phyloP scores from a whole-genome alignment of 1,140 invertebrate species.

The Solenopsis fugax region DNA sequence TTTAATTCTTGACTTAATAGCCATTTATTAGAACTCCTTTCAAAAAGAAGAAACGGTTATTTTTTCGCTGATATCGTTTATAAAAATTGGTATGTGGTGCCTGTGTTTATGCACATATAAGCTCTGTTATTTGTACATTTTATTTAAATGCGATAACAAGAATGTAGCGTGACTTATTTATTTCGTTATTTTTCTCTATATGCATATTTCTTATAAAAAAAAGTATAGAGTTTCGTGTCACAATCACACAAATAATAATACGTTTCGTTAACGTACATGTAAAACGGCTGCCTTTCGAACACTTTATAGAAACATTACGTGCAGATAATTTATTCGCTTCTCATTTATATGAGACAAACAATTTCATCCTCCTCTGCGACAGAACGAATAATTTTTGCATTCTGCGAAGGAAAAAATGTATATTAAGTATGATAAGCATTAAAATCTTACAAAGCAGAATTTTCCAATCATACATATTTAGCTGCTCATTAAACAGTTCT shows the following conservation, averaged over 20 bases:
- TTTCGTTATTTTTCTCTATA: slow-evolving; percentile 44
- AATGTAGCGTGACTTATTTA: slow-evolving; percentile 59
- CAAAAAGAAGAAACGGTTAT: background rate
- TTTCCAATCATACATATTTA: slow-evolving; percentile 47
- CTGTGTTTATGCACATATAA: slow-evolving; percentile 59
- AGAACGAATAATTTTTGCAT: slow-evolving; percentile 8
- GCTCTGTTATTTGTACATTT: slow-evolving; percentile 69
- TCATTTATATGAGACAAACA: background rate
- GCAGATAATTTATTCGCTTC: slow-evolving; percentile 9
- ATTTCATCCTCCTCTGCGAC: background rate
- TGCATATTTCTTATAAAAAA: background rate
- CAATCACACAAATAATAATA: slow-evolving; percentile 45
- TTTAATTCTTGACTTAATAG: slow-evolving; percentile 59
- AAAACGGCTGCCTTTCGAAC: slow-evolving; percentile 41
- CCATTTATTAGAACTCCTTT: slow-evolving; percentile 65
- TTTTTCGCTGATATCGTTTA: slow-evolving; percentile 21
- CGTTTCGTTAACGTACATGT: slow-evolving; percentile 10
- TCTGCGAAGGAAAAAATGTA: background rate
- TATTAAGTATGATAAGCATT: slow-evolving; percentile 5
- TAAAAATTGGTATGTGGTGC: slow-evolving; percentile 57
- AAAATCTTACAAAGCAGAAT: slow-evolving; percentile 34
- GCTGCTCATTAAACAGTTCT: slow-evolving; percentile 36
- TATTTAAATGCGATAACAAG: slow-evolving; percentile 72
- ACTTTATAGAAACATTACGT: background rate
- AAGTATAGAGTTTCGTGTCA: background rate